Percentiles rank a stretch among this genome's conserved stretches.
phyloP scores from a whole-genome alignment of 2,888 invertebrate species.

The Dexiosoma caninum region DNA sequence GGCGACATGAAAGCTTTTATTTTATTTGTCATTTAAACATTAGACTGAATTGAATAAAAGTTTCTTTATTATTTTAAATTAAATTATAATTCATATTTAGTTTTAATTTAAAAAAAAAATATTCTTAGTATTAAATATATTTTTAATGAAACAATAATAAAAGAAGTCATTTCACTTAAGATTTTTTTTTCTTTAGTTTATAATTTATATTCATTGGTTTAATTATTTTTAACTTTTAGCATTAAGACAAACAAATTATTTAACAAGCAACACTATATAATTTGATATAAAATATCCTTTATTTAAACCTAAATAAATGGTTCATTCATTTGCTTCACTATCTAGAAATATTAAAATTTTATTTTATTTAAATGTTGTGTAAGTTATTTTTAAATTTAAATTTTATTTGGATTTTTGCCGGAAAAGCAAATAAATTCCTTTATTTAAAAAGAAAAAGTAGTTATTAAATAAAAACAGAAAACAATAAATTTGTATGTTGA shows the following conservation, averaged over 20 bases:
- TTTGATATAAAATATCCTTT: not conserved
- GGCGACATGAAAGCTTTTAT: slow-evolving; percentile 35
- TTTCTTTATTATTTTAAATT: slow-evolving; percentile 41
- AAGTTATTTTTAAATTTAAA: slow-evolving; percentile 8
- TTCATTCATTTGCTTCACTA: no score
- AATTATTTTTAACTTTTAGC: slow-evolving; percentile 23
- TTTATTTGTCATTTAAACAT: slow-evolving; percentile 43
- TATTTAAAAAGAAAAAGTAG: slow-evolving; percentile 11
- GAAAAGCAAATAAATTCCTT: slow-evolving; percentile 25
- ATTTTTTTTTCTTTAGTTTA: slow-evolving; percentile 35
- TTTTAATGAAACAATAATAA: slow-evolving; percentile 30
- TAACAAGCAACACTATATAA: not conserved
- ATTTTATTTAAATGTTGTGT: slow-evolving; percentile 8
- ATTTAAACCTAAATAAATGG: not conserved
- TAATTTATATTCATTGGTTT: slow-evolving; percentile 29
- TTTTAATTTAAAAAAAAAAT: slow-evolving; percentile 4
- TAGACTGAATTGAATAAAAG: slow-evolving; percentile 61
- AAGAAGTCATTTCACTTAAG: slow-evolving; percentile 57
- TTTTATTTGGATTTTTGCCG: slow-evolving; percentile 14
- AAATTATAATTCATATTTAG: slow-evolving; percentile 39
- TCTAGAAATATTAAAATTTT: not conserved
- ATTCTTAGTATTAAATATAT: slow-evolving; percentile 27
- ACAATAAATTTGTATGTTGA: slow-evolving; percentile 51
- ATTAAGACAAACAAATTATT: not conserved
- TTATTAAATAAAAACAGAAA: slow-evolving; percentile 28